Conservation (phyloP, 2,113 vertebrate species). For the Alligator sinensis region DNA sequence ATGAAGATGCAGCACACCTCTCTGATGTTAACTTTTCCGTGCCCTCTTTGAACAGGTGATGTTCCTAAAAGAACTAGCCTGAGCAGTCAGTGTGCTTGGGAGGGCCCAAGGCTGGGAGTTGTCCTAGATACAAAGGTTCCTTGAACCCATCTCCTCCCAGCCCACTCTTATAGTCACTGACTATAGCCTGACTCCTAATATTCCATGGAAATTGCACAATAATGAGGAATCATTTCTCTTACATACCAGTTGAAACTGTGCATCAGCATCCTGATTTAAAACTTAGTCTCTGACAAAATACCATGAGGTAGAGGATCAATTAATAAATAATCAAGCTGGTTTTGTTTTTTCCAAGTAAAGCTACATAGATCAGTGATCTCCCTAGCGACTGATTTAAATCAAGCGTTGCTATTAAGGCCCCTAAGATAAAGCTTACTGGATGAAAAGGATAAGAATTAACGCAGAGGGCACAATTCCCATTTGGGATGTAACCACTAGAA, state of each 20-base stretch:
- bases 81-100: not conserved
- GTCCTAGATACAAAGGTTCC: not conserved
- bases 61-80: not conserved
- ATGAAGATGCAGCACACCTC: rapidly evolving
- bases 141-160: not conserved
- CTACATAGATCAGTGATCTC: not conserved
- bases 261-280: not conserved
- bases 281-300: not conserved
- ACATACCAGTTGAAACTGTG: no score
- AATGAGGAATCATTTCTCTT: not conserved
- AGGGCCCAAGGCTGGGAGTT: not conserved
- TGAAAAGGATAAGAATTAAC: not conserved
- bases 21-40: not conserved
- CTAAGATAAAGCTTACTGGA: not conserved
- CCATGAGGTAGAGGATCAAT: no score
- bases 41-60: not conserved
- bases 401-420: not conserved
- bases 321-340: not conserved
- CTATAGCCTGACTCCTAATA: not conserved
- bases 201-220: not conserved
- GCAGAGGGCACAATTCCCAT: not conserved
- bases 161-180: not conserved
- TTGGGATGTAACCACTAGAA: not conserved
- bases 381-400: not conserved
- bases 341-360: not conserved